Evolutionary conservation across 2,888 invertebrate genomes (phyloP), one percentile per base, ranked within the genome.

Genomic region (Tigriopus californicus): DNA sequence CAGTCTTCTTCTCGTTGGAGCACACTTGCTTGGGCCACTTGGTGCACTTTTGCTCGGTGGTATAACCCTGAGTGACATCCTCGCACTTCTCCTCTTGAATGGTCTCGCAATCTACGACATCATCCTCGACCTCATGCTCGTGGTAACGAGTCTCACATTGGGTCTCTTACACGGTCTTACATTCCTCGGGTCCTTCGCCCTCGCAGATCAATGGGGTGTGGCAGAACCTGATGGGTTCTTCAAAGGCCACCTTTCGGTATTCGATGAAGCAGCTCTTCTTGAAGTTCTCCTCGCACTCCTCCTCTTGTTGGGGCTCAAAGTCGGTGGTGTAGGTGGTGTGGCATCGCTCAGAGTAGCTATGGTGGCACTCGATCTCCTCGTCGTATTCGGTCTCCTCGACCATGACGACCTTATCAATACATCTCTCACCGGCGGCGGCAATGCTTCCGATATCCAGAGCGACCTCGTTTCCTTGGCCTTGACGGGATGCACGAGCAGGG

Each of bases 1-100:
- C 56, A 42, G n/a, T 42, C 42, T 42, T 42, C 56, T 56, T 56
- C 20, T 41, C 13, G 13, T 18, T 41, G 18, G n/a, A 3, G 44
- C 56, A 56, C 41, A 42, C 56, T 41, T 56, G 41, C 20, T 44
- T 56, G 44, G 56, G 56, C 56, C 56, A 56, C 56, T 56, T 56
- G 56, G 56, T 41, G 44, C 56, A 56, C 44, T 56, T 56, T 15
- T 40, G 15, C 22, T 41, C 40, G 42, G 56, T 56, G 20, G 56
- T 56, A 20, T 56, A 56, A 42, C 56, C 56, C 8, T 40, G 15
- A 13, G 56, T 56, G 13, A 20, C 42, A 42, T 41, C 42, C 22
- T 40, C 56, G 24, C 56, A 56, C 22, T 56, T 56, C 42, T 56
- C 56, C 15, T 56, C 56, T 18, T 56, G 44, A 4, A 56, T 24